Conservation (phyloP, 2,888 invertebrate genomes). For the Diarsia rubi region DNA sequence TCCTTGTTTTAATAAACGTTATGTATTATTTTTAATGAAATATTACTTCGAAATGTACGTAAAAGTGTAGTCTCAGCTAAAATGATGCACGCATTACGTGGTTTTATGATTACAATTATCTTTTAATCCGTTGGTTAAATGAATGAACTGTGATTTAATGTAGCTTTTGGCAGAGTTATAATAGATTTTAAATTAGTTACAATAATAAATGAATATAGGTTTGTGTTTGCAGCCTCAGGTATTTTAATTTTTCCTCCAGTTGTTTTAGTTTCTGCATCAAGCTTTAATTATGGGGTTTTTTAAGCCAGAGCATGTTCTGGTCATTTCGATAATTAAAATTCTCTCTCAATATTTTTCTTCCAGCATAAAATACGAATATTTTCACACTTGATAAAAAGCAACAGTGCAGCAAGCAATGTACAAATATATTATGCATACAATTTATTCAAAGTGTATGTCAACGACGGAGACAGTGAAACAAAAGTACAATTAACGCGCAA, state of each 20-base stretch:
- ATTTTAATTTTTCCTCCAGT: neutral
- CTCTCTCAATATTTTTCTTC: neutral
- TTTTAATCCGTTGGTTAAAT: constrained; percentile 27
- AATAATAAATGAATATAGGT: neutral
- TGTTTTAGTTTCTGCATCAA: neutral
- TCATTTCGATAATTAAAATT: neutral
- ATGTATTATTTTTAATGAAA: constrained; percentile 62
- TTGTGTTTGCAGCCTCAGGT: neutral
- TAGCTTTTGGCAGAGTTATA: neutral
- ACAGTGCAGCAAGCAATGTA: neutral
- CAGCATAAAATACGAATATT: neutral
- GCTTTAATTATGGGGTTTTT: neutral
- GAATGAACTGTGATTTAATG: constrained; percentile 6
- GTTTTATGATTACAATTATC: constrained; percentile 45
- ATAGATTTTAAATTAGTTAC: neutral
- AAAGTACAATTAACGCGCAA: constrained; percentile 41
- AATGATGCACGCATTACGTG: constrained; percentile 32
- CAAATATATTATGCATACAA: constrained; percentile 15
- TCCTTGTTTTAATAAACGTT: constrained; percentile 64
- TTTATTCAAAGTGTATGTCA: constrained; percentile 19
- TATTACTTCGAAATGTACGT: constrained; percentile 48
- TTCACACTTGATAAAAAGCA: neutral
- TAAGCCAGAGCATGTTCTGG: neutral
- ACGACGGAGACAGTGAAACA: constrained; percentile 29
- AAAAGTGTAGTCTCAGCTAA: constrained; percentile 45